Percentiles rank a stretch among this genome's conserved stretches.
These are phyloP conservation scores for Oreochromis niloticus DNA, from an alignment of 2,113 vertebrate genomes.

Conservation along the genomic window DNA sequence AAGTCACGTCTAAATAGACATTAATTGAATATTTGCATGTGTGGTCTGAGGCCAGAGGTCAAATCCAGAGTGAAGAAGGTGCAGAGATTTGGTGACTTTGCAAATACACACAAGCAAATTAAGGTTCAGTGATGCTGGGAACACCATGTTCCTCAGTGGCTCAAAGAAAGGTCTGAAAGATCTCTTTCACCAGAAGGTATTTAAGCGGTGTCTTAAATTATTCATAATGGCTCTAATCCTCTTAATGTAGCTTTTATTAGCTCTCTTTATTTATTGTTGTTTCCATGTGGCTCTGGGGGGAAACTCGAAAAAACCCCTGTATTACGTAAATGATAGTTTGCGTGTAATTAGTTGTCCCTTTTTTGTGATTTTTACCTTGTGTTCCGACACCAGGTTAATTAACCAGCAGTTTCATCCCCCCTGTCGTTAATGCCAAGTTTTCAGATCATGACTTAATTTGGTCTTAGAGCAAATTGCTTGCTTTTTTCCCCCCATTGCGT, in stretches of 20 bases:
- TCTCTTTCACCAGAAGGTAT: slow-evolving; percentile 36
- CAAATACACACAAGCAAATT: slow-evolving; percentile 4
- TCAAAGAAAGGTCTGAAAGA: background rate
- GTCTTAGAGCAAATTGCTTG: slow-evolving; percentile 15
- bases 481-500: background rate
- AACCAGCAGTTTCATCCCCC: background rate
- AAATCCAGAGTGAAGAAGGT: background rate
- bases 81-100: background rate
- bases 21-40: background rate
- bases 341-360: slow-evolving; percentile 12
- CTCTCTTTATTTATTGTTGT: slow-evolving; percentile 45
- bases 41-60: background rate
- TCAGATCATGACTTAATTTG: slow-evolving; percentile 39
- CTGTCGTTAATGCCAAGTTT: slow-evolving; percentile 14
- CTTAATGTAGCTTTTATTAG: slow-evolving; percentile 61
- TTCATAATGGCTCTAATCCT: slow-evolving; percentile 56
- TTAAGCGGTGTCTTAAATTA: slow-evolving; percentile 57
- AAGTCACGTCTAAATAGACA: background rate
- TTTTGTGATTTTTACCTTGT: slow-evolving; percentile 3
- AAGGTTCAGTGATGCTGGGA: slow-evolving; percentile 4
- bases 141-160: background rate
- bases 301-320: background rate
- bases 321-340: background rate
- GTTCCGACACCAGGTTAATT: slow-evolving; percentile 25
- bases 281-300: background rate